Evolutionary conservation across 1,140 invertebrate species (phyloP), one percentile per base, ranked within the genome.

Genomic region (Myzus persicae): DNA sequence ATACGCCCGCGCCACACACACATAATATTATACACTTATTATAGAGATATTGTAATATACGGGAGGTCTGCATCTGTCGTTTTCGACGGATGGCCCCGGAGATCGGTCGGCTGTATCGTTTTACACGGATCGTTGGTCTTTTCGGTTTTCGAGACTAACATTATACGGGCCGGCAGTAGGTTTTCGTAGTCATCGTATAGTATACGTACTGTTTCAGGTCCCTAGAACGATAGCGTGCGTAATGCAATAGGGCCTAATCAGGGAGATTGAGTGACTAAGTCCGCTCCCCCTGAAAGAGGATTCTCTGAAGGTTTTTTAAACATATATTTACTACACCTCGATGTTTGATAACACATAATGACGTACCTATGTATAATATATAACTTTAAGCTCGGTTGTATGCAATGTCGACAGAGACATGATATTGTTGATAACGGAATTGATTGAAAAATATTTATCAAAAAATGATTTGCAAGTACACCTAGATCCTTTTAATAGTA

Each of bases 51-150:
- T 48, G 36, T 5, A n/a, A 76, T 76, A 76, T 76, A 76, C 59
- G 59, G 59, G 59, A 76, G 59, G 59, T 67, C n/a, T 51, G 67
- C 91, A 82, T 46, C 76, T 82, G 67, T 82, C 76, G 42, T 88
- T 88, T 48, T 38, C 38, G 20, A 76, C 59, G 59, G 59, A 76
- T 48, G 42, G 18, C 22, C 38, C 42, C 76, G 59, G 48, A 92
- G 91, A 92, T 92, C 91, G n/a, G 26, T 46, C 59, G 91, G 14
- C 91, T 81, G 91, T 82, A 51, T 92, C 91, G 76, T 92, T 92
- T 92, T 84, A 92, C 67, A 82, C 91, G 76, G 91, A 31, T 92
- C 91, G 91, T 48, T 22, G n/a, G 44, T n/a, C 59, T 76, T 76
- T 76, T 76, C 59, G 18, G n/a, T 76, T 18, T 14, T 76, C 11